These are phyloP conservation scores for Caenorhabditis afra DNA, from an alignment of 2,888 invertebrate species.

Conservation along the genomic window DNA sequence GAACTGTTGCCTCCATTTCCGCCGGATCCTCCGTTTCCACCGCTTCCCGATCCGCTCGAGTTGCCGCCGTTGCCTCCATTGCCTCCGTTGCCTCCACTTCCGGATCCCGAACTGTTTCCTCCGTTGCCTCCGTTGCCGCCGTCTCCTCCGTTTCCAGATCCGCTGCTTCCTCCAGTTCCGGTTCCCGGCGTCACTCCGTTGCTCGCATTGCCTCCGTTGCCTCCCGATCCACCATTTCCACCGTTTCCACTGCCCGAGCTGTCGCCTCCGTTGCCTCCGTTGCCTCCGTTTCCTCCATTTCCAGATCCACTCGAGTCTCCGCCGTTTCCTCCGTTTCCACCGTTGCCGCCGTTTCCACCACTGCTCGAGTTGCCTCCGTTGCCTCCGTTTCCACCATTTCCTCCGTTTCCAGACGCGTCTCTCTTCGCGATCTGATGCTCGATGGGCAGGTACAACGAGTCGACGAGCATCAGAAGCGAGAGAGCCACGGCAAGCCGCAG, in stretches of 20 bases:
- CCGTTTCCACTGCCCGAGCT: not conserved
- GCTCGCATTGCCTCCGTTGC: conserved; percentile 6
- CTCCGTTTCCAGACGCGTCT: conserved; percentile 1
- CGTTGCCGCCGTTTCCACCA: not conserved
- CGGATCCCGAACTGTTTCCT: conserved; percentile 1
- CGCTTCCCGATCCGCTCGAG: not conserved
- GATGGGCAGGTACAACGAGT: conserved; percentile 5
- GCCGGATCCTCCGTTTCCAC: conserved; percentile 4
- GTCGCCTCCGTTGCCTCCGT: not conserved
- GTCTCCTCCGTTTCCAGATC: conserved; percentile 4
- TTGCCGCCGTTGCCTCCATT: not conserved
- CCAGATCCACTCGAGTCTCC: conserved; percentile 11
- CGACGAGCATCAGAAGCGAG: not conserved
- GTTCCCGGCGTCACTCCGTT: not conserved
- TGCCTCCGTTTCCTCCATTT: conserved; percentile 8
- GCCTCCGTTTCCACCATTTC: conserved; percentile 4
- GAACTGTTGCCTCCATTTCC: not conserved
- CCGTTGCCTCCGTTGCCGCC: not conserved
- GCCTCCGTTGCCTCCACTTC: conserved; percentile 5
- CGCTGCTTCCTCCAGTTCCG: not conserved
- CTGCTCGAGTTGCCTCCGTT: not conserved
- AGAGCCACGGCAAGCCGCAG: conserved; percentile 10
- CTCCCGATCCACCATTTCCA: conserved; percentile 2
- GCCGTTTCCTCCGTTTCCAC: conserved; percentile 5
- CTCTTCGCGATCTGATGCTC: not conserved